These are phyloP conservation scores for Drosophila busckii DNA, from an alignment of 1,140 invertebrate genomes.

Conservation along the genomic window DNA sequence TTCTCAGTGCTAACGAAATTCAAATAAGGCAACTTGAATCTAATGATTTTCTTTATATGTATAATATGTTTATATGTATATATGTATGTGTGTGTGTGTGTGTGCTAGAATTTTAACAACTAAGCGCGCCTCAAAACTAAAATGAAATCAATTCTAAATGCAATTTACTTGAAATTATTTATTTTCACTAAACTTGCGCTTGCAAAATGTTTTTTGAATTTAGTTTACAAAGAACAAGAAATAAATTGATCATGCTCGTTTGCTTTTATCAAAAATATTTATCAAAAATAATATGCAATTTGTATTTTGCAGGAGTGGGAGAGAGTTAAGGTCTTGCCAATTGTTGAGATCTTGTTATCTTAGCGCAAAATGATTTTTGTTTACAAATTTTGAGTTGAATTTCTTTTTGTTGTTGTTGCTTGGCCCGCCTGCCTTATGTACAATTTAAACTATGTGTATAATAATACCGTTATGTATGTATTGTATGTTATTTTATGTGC, in stretches of 20 bases:
- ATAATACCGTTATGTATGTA: slow-evolving; percentile 74
- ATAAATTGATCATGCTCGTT: slow-evolving; percentile 8
- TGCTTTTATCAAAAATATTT: slow-evolving; percentile 61
- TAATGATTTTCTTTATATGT: slow-evolving; percentile 45
- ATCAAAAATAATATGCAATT: slow-evolving; percentile 72
- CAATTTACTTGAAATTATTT: slow-evolving; percentile 24
- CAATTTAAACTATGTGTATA: slow-evolving; percentile 67
- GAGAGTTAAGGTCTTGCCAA: no score
- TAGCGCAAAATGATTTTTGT: slow-evolving; percentile 53
- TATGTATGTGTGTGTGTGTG: slow-evolving; percentile 37
- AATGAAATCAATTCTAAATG: slow-evolving; percentile 50
- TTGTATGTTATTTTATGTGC: no score
- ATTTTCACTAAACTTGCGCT: slow-evolving; percentile 18
- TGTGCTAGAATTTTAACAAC: slow-evolving; percentile 6
- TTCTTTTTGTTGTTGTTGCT: slow-evolving; percentile 7
- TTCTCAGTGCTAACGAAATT: slow-evolving; percentile 66
- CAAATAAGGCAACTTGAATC: slow-evolving; percentile 77
- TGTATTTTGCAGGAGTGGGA: slow-evolving; percentile 26
- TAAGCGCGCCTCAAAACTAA: slow-evolving; percentile 48
- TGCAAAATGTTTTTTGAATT: slow-evolving; percentile 13
- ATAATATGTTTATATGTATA: slow-evolving; percentile 13
- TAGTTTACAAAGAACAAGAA: slow-evolving; percentile 4
- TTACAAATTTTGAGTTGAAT: slow-evolving; percentile 34
- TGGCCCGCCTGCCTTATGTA: slow-evolving; percentile 46
- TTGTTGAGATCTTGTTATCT: slow-evolving; percentile 74